Evolutionary conservation across 2,888 invertebrate species (phyloP).

Genomic region (Coelopa pilipes): DNA sequence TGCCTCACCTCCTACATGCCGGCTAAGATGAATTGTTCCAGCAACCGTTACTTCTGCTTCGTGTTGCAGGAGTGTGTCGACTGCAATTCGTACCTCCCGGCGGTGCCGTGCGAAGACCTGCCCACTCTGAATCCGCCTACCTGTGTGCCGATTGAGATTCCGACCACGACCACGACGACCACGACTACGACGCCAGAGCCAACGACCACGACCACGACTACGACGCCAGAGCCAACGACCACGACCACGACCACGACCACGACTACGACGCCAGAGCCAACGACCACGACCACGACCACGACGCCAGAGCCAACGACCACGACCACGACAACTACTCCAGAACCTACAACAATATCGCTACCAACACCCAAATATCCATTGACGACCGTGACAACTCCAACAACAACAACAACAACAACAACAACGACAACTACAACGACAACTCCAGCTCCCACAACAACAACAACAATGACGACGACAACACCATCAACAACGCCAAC

Average conservation of each 20-base stretch:
- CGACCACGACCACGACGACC: neutral
- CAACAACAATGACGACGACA: slow-evolving; percentile 45
- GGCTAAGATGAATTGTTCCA: slow-evolving; percentile 41
- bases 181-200: neutral
- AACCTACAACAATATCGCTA: neutral
- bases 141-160: slow-evolving; percentile 4
- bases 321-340: no score
- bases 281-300: slow-evolving; percentile 46
- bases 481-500: slow-evolving; percentile 29
- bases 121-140: neutral
- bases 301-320: slow-evolving; percentile 22
- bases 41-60: slow-evolving; percentile 49
- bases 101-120: slow-evolving; percentile 24
- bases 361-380: slow-evolving; percentile 32
- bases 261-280: slow-evolving; percentile 35
- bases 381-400: neutral
- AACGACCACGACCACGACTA: neutral
- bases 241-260: slow-evolving; percentile 27
- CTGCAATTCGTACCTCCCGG: slow-evolving; percentile 53
- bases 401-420: slow-evolving; percentile 10
- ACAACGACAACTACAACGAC: slow-evolving; percentile 25
- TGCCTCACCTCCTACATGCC: slow-evolving; percentile 43
- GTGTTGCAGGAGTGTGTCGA: slow-evolving; percentile 49
- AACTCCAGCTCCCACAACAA: slow-evolving; percentile 35
- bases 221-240: slow-evolving; percentile 16